Conservation (phyloP, 2,888 invertebrate genomes). For the Macropis europaea region DNA sequence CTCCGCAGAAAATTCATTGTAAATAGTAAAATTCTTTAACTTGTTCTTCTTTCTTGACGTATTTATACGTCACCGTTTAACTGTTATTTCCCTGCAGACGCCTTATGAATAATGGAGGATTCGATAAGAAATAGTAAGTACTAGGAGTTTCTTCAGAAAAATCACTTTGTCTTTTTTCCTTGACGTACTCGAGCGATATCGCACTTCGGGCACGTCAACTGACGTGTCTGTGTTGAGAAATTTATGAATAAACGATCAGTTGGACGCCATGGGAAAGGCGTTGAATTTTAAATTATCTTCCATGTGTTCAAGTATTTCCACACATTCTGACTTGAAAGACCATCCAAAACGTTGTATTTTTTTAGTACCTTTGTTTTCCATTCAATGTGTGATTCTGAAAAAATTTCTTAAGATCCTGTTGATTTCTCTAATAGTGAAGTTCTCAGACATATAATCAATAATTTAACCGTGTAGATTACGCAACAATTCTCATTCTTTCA, state of each 20-base stretch:
- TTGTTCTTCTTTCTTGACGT: not conserved
- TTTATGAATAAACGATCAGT: constrained; percentile 15
- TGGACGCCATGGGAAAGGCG: not conserved
- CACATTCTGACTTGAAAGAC: not conserved
- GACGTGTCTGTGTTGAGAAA: not conserved
- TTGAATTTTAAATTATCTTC: constrained; percentile 11
- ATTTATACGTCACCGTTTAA: constrained; percentile 3
- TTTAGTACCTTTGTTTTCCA: too few species aligned
- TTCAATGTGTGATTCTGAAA: too few species aligned
- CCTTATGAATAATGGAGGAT: constrained; percentile 3
- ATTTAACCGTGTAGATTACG: too few species aligned
- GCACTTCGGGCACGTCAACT: not conserved
- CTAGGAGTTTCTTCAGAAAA: constrained; percentile 4
- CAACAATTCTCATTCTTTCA: too few species aligned
- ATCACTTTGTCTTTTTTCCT: constrained; percentile 1
- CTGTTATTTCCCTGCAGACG: not conserved
- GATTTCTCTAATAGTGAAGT: too few species aligned
- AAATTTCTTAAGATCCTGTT: too few species aligned
- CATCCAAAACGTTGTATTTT: too few species aligned
- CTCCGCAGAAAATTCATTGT: not conserved
- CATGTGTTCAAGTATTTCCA: not conserved
- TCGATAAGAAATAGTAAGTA: constrained; percentile 1
- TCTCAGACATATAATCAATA: too few species aligned
- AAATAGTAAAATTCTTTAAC: not conserved
- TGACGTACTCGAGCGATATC: not conserved